A percentile compares a stretch with the other conserved stretches of the same genome.
These are phyloP conservation scores for Trichacis sp. DNA, from an alignment of 2,888 invertebrate species.

Conservation along the genomic window DNA sequence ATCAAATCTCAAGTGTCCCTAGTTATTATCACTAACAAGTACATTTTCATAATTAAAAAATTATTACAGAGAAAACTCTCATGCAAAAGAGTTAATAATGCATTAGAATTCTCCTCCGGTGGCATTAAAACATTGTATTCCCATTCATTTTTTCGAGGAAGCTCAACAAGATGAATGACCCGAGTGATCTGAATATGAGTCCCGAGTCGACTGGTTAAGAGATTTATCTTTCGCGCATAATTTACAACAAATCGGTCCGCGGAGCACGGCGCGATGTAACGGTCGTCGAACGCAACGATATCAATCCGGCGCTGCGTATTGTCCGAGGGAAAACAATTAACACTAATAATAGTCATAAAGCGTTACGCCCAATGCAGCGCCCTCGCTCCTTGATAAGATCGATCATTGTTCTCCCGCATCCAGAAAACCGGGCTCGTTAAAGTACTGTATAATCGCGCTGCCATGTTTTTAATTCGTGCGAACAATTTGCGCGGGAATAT, in stretches of 20 bases:
- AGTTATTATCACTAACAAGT: too few relatives aligned
- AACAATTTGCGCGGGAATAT: constrained; percentile 38
- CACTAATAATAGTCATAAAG: constrained; percentile 60
- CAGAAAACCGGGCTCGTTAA: constrained; percentile 28
- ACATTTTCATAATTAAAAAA: too few relatives aligned
- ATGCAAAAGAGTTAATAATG: too few relatives aligned
- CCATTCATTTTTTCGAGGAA: constrained; percentile 21
- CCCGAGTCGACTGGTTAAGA: constrained; percentile 10
- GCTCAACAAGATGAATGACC: constrained; percentile 17
- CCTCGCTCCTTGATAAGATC: constrained; percentile 39
- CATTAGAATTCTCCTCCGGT: not conserved
- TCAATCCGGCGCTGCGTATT: constrained; percentile 46
- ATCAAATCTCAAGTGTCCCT: too few relatives aligned
- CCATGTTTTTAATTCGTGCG: constrained; percentile 38
- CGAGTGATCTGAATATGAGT: constrained; percentile 24
- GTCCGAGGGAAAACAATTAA: constrained; percentile 59
- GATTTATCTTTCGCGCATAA: constrained; percentile 45
- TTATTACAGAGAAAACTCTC: too few relatives aligned
- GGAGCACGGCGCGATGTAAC: constrained; percentile 51
- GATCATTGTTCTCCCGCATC: constrained; percentile 41
- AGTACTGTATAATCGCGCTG: constrained; percentile 27
- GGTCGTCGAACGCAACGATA: constrained; percentile 48
- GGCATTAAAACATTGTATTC: not conserved
- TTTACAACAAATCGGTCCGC: constrained; percentile 49
- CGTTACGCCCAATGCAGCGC: constrained; percentile 53